Conservation (phyloP, 2,113 vertebrate species). For the Chaenogobius annularis region DNA sequence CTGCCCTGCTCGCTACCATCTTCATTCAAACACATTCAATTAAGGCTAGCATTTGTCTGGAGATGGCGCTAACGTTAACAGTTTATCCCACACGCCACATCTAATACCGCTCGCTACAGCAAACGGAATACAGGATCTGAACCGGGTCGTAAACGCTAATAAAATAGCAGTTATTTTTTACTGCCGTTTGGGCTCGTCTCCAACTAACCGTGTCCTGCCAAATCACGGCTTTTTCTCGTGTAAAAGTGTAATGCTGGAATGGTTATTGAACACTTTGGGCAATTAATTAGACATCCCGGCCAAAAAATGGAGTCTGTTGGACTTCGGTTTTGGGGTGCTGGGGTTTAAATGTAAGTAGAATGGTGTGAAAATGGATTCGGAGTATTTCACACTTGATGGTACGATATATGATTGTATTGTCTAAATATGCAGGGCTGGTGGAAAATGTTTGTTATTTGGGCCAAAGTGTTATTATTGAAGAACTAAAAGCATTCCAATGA, state of each 20-base stretch:
- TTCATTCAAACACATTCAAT: constrained; percentile 25
- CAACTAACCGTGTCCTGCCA: constrained; percentile 14
- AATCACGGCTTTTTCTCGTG: constrained; percentile 1
- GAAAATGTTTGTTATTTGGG: background rate
- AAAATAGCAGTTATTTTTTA: constrained; percentile 44
- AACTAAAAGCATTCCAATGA: constrained; percentile 31
- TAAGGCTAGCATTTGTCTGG: constrained; percentile 22
- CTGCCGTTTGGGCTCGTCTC: constrained; percentile 27
- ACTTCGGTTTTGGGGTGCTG: background rate
- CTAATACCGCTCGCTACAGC: constrained; percentile 17
- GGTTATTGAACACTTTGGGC: background rate
- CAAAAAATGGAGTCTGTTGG: background rate
- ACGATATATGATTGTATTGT: background rate
- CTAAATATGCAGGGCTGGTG: background rate
- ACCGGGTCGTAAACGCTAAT: constrained; percentile 36
- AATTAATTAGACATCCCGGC: background rate
- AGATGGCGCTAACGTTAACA: constrained; percentile 26
- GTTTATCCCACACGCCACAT: constrained; percentile 27
- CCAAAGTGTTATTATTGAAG: background rate
- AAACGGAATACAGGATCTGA: constrained; percentile 22
- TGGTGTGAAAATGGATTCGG: background rate
- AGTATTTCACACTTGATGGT: too few species aligned
- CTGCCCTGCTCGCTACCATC: constrained; percentile 11
- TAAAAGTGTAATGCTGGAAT: constrained; percentile 3
- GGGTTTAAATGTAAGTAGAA: background rate